Evolutionary conservation across 2,113 vertebrate species (phyloP), one percentile per base, ranked within the genome.

Genomic region (Dipodomys merriami): DNA sequence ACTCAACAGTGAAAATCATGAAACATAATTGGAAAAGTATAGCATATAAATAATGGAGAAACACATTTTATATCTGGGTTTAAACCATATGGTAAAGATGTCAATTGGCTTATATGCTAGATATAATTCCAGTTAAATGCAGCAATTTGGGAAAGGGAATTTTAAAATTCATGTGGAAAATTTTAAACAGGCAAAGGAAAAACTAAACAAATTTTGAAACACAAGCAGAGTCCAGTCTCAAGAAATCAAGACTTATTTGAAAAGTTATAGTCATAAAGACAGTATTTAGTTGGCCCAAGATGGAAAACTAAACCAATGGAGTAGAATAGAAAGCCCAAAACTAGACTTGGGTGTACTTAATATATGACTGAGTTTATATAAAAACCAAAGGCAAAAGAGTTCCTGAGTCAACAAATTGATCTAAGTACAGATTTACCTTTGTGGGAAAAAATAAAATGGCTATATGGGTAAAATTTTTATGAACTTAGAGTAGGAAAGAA

Each of bases 221-320:
- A 78, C 5, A 72, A 30, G 35, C 49, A 19, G n/a, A 27, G 9
- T 77, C 5, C 6, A 30, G 6, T 9, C 25, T 91, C 29, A 65
- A 73, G 20, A 88, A 91, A 82, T 57, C 67, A 84, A 65, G 79
- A 44, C 20, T 85, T 91, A 53, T 39, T 53, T 30, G 72, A 35
- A 46, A 81, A 73, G 12, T 60, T 22, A 91, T 39, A 53, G 44
- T 30, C 23, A 62, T 22, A 67, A 60, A 85, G 15, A 74, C 25
- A 91, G 0, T 60, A 18, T 53, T 94, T 15, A 10, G 64, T 85
- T 87, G 15, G 16, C 84, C 73, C 69, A 11, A 6, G 60, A 74
- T 35, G 79, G n/a, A 65, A 92, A 93, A 85, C 76, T 77, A 49
- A 93, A 80, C 10, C 27, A 90, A 25, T 65, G 18, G 25, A 80